phyloP scores from a whole-genome alignment of 2,888 invertebrate species.

The Rugalucina vietnamica region DNA sequence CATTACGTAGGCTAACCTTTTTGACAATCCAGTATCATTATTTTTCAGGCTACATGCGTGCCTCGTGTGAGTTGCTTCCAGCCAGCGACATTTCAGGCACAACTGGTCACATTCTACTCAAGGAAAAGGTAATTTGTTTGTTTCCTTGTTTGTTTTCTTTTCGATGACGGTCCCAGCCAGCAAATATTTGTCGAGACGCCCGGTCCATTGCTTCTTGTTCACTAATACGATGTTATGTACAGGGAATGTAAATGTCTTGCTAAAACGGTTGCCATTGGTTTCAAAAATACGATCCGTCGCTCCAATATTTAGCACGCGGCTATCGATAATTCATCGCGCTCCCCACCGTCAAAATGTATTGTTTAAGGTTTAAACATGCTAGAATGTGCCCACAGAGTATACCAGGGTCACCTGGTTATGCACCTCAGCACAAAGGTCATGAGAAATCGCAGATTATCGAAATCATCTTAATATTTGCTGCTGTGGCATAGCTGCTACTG shows the following conservation, averaged over 20 bases:
- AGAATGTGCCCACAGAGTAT: background rate
- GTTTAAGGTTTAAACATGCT: too few species aligned
- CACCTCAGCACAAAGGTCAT: background rate
- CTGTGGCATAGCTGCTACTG: background rate
- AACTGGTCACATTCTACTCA: background rate
- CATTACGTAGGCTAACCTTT: background rate
- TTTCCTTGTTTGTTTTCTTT: background rate
- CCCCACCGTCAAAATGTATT: too few species aligned
- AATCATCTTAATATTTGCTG: background rate
- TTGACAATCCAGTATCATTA: background rate
- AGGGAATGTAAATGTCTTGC: background rate
- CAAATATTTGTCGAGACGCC: background rate
- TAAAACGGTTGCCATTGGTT: background rate
- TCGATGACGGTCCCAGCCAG: background rate
- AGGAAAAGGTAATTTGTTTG: background rate
- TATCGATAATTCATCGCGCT: too few species aligned
- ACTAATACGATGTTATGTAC: background rate
- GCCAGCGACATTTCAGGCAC: background rate
- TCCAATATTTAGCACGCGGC: background rate
- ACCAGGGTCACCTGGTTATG: background rate
- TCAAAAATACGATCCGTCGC: background rate
- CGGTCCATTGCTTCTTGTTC: background rate
- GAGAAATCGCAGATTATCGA: background rate
- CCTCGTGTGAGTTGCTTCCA: background rate
- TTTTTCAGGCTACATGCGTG: background rate